phyloP scores from a whole-genome alignment of 2,797 vertebrate genomes.

The Denticeps clupeoides region DNA sequence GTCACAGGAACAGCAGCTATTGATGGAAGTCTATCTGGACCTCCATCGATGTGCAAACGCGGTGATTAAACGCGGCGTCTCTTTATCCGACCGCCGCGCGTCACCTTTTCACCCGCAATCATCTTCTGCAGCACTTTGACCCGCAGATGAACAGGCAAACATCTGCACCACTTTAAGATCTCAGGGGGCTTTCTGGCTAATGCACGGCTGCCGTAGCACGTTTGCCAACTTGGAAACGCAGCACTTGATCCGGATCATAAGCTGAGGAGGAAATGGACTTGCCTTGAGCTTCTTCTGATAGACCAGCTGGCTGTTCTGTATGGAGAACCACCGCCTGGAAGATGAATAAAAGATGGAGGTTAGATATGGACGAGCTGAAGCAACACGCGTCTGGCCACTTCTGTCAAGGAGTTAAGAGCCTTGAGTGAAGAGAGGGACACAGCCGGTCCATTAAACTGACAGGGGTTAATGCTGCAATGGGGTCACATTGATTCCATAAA shows the following conservation, averaged over 20 bases:
- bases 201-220: too few relatives aligned
- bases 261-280: slow-evolving; percentile 24
- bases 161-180: slow-evolving; percentile 2
- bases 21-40: background rate
- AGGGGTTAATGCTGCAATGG: background rate
- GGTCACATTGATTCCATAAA: too few relatives aligned
- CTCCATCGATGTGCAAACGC: too few relatives aligned
- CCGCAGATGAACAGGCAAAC: too few relatives aligned
- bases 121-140: too few relatives aligned
- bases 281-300: slow-evolving; percentile 98
- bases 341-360: slow-evolving; percentile 17
- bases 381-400: slow-evolving; percentile 2
- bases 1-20: slow-evolving; percentile 7
- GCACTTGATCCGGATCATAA: slow-evolving; percentile 33
- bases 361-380: slow-evolving; percentile 17
- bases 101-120: too few relatives aligned
- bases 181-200: background rate
- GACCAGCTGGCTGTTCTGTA: slow-evolving; percentile 96
- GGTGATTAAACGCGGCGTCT: too few relatives aligned
- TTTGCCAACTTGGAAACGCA: slow-evolving; percentile 6
- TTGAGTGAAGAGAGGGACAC: slow-evolving; percentile 2
- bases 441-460: background rate
- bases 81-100: too few relatives aligned
- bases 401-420: slow-evolving; percentile 14
- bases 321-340: slow-evolving; percentile 91